These are phyloP conservation scores for Diorhabda sublineata DNA, from an alignment of 1,140 invertebrate genomes.

Conservation along the genomic window DNA sequence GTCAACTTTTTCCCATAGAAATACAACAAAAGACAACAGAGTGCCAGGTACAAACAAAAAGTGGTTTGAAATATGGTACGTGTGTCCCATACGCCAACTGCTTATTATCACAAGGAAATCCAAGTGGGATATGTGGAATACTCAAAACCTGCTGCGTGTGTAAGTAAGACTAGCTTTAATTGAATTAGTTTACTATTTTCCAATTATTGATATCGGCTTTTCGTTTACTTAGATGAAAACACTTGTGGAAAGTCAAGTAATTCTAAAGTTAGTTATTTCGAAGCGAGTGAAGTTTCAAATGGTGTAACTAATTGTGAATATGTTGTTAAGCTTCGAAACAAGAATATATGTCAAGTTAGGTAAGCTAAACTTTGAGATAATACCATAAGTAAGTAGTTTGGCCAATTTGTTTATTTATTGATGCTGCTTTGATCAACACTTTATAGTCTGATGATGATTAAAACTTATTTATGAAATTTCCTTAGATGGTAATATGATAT, in stretches of 20 bases:
- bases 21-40: conserved; percentile 21
- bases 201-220: background rate
- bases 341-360: conserved; percentile 43
- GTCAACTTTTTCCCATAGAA: conserved; percentile 4
- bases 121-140: conserved; percentile 31
- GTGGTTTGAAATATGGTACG: conserved; percentile 21
- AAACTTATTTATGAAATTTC: too few relatives aligned
- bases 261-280: conserved; percentile 35
- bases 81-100: conserved; percentile 34
- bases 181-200: background rate
- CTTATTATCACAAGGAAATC: conserved; percentile 30
- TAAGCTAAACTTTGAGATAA: conserved; percentile 11
- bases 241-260: conserved; percentile 32
- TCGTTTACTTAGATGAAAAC: conserved; percentile 22
- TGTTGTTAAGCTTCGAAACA: conserved; percentile 31
- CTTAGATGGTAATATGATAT: too few relatives aligned
- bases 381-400: background rate
- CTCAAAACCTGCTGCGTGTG: conserved; percentile 39
- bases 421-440: too few relatives aligned
- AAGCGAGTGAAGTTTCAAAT: conserved; percentile 16
- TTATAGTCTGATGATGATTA: too few relatives aligned
- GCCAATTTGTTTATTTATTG: too few relatives aligned
- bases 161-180: conserved; percentile 24
- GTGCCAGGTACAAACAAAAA: conserved; percentile 16
- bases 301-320: conserved; percentile 26